phyloP scores from a whole-genome alignment of 2,888 invertebrate species.

The Macrosiphum euphorbiae region DNA sequence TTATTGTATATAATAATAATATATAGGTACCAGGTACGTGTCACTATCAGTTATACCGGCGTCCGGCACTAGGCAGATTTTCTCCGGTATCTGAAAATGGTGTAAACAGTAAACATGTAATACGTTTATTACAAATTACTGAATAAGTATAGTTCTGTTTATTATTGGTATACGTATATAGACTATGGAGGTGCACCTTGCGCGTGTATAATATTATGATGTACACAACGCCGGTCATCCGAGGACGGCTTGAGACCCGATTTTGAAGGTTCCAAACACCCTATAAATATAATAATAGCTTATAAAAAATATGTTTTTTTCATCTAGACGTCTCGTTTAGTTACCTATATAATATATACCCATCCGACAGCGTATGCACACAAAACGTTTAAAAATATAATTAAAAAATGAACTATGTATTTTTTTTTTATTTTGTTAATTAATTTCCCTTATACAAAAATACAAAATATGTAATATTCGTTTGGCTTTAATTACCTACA shows the following conservation, averaged over 20 bases:
- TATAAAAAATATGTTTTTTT: background rate
- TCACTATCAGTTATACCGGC: background rate
- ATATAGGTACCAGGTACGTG: background rate
- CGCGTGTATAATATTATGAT: background rate
- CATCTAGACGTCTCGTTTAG: background rate
- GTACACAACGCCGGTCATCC: background rate
- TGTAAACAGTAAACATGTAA: background rate
- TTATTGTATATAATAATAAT: background rate
- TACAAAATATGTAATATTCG: background rate
- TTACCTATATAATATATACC: background rate
- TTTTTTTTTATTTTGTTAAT: slow-evolving; percentile 29
- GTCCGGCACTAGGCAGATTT: background rate
- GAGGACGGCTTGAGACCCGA: background rate
- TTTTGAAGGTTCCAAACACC: background rate
- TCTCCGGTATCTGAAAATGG: background rate
- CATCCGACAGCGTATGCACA: background rate
- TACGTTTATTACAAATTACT: too few relatives aligned
- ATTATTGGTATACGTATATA: background rate
- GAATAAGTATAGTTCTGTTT: background rate
- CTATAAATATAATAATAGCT: background rate
- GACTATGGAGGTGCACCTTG: background rate
- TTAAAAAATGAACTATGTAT: slow-evolving; percentile 31
- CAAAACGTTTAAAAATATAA: slow-evolving; percentile 27
- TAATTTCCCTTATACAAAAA: background rate
- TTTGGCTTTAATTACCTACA: background rate